phyloP scores from a whole-genome alignment of 2,888 invertebrate genomes.

The Boloria selene region DNA sequence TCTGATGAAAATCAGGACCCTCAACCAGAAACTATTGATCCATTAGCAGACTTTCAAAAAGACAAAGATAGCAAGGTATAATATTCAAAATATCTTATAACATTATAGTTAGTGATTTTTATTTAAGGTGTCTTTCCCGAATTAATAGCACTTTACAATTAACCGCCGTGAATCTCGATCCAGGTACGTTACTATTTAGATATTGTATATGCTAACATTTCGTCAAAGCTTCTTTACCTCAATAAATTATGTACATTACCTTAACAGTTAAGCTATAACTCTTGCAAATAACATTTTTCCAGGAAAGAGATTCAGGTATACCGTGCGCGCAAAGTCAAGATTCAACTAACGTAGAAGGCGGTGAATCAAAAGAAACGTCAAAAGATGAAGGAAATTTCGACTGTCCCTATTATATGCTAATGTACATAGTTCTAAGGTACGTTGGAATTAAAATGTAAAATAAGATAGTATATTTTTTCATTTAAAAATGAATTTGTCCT shows the following conservation, averaged over 20 bases:
- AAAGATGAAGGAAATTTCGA: conserved; percentile 74
- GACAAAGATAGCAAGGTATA: conserved; percentile 71
- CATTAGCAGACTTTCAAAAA: conserved; percentile 65
- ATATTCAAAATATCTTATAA: neutral
- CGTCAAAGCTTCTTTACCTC: too few species aligned
- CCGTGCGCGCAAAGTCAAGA: conserved; percentile 76
- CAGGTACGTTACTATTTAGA: too few species aligned
- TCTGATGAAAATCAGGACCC: conserved; percentile 65
- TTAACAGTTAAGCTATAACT: neutral
- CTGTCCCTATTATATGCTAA: conserved; percentile 87
- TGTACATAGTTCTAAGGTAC: conserved; percentile 86
- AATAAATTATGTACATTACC: too few species aligned
- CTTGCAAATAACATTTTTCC: neutral
- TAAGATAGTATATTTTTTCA: too few species aligned
- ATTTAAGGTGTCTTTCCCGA: too few species aligned
- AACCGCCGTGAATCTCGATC: too few species aligned
- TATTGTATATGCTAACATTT: too few species aligned
- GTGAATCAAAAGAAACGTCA: conserved; percentile 69
- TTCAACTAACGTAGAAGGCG: conserved; percentile 73
- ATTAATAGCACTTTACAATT: too few species aligned
- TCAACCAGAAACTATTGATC: conserved; percentile 61
- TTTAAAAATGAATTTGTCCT: too few species aligned
- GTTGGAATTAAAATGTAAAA: conserved; percentile 11
- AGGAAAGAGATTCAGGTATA: conserved; percentile 77
- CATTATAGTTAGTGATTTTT: too few species aligned